Evolutionary conservation across 1,140 invertebrate genomes (phyloP).

Genomic region (Drosophila teissieri): DNA sequence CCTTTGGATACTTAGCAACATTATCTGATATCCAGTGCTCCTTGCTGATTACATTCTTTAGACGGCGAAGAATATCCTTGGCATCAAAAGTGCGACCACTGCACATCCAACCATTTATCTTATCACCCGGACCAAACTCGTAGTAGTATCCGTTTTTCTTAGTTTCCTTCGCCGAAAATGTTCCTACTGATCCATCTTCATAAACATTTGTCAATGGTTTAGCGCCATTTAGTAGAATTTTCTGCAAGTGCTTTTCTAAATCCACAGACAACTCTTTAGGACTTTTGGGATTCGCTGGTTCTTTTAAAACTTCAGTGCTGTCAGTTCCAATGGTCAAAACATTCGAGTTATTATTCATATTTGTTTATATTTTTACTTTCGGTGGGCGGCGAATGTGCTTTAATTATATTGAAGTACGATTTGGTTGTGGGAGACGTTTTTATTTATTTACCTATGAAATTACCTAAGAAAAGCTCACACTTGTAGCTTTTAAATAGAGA

Average conservation of each 20-base stretch:
- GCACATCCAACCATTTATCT: constrained; percentile 5
- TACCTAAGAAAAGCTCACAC: not conserved
- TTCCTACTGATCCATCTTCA: not conserved
- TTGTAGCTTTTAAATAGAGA: constrained; percentile 1
- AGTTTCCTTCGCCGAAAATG: constrained; percentile 1
- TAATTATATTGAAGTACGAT: not conserved
- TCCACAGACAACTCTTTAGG: not conserved
- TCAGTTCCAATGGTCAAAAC: constrained; percentile 10
- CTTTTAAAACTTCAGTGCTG: not conserved
- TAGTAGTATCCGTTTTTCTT: constrained; percentile 22
- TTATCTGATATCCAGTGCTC: constrained; percentile 9
- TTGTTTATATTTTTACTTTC: not conserved
- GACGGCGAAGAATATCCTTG: constrained; percentile 1
- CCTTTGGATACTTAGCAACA: constrained; percentile 8
- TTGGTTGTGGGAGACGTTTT: not conserved
- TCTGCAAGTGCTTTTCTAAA: constrained; percentile 4
- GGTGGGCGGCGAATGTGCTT: not conserved
- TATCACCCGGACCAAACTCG: constrained; percentile 2
- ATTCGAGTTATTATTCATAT: constrained; percentile 2
- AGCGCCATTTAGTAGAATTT: constrained; percentile 2
- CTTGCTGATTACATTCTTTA: constrained; percentile 5
- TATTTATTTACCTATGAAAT: constrained; percentile 1
- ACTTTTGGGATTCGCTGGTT: not conserved
- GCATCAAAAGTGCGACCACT: constrained; percentile 8
- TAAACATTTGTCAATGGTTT: not conserved